These are phyloP conservation scores for Hydrocynus forskahlii DNA, from an alignment of 2,797 vertebrate species.

Conservation along the genomic window DNA sequence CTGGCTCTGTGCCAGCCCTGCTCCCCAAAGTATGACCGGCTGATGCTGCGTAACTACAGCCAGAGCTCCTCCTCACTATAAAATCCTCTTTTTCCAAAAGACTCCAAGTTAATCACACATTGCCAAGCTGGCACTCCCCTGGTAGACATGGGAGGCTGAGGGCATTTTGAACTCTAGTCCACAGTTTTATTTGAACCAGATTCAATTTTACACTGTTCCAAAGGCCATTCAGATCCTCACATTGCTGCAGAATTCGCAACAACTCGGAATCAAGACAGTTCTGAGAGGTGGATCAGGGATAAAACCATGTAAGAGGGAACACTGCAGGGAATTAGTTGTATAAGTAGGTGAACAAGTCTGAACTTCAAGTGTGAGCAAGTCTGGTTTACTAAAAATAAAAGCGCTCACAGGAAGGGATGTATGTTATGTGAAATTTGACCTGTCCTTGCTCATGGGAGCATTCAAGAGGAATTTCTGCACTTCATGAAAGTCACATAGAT, in stretches of 20 bases:
- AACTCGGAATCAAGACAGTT: conserved; percentile 11
- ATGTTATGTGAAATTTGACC: conserved; percentile 33
- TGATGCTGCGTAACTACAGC: conserved; percentile 94
- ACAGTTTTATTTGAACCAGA: conserved; percentile 15
- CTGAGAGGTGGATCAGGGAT: conserved; percentile 21
- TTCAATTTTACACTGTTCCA: conserved; percentile 27
- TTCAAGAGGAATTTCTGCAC: conserved; percentile 9
- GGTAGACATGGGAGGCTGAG: neutral
- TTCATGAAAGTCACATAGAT: conserved; percentile 30
- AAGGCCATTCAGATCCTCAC: neutral
- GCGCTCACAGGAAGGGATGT: conserved; percentile 16
- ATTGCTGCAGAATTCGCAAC: neutral
- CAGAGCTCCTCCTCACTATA: conserved; percentile 98
- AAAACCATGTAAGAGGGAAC: neutral
- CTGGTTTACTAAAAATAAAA: conserved; percentile 35
- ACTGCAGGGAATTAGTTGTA: conserved; percentile 15
- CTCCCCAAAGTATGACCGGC: conserved; percentile 89
- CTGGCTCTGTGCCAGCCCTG: conserved; percentile 83
- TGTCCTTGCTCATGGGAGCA: conserved; percentile 19
- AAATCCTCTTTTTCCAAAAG: conserved; percentile 56
- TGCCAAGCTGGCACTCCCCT: conserved; percentile 3
- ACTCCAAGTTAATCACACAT: conserved; percentile 1
- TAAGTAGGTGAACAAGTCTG: conserved; percentile 27
- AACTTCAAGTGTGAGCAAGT: conserved; percentile 43
- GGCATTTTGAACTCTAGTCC: conserved; percentile 35